Conservation (phyloP, 2,888 invertebrate species). For the Eupithecia exiguata region DNA sequence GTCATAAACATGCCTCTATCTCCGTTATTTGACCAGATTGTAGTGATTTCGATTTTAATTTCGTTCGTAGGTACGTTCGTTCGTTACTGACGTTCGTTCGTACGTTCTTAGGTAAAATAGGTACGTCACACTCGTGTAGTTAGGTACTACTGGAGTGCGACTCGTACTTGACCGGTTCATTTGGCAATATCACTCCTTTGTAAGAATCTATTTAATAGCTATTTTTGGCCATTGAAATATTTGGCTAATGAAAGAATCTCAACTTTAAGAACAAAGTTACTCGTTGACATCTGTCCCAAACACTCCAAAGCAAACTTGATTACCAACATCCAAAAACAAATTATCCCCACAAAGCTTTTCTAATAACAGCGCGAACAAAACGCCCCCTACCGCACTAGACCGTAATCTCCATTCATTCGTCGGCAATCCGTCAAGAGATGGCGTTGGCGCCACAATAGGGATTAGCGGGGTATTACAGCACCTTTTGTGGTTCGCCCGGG, state of each 20-base stretch:
- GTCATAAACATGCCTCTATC: background rate
- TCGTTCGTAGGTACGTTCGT: too few species aligned
- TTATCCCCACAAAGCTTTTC: conserved; percentile 71
- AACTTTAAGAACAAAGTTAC: conserved; percentile 2
- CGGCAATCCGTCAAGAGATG: conserved; percentile 82
- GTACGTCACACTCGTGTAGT: too few species aligned
- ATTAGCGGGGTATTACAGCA: conserved; percentile 82
- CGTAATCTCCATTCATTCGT: conserved; percentile 75
- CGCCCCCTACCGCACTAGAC: conserved; percentile 62
- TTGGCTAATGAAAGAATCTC: background rate
- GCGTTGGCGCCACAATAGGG: conserved; percentile 72
- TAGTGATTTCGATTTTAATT: background rate
- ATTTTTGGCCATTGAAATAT: background rate
- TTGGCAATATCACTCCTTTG: background rate
- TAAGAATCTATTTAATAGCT: background rate
- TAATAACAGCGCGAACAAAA: conserved; percentile 74
- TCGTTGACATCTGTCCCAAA: conserved; percentile 38
- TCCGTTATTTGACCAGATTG: too few species aligned
- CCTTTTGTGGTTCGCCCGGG: conserved; percentile 72
- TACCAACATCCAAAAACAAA: conserved; percentile 67
- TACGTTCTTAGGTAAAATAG: too few species aligned
- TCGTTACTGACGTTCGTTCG: too few species aligned
- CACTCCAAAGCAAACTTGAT: conserved; percentile 49
- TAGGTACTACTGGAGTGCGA: background rate
- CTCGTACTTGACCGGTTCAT: background rate